Evolutionary conservation across 2,888 invertebrate genomes (phyloP).

Genomic region (Drosophila greeni): DNA sequence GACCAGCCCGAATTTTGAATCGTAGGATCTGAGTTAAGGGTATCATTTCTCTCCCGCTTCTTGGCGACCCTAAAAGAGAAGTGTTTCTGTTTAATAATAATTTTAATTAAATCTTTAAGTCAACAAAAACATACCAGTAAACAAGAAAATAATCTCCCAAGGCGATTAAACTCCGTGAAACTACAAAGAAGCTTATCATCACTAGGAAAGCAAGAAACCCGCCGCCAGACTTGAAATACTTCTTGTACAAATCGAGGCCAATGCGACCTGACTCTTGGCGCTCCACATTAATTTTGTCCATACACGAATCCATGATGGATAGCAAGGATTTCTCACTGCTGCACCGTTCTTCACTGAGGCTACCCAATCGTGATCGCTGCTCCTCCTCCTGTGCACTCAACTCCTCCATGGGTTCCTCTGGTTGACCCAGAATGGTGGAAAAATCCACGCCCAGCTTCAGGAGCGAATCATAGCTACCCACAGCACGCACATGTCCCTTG

Average conservation of each 20-base stretch:
- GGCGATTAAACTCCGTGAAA: conserved; percentile 80
- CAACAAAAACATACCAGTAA: conserved; percentile 81
- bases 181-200: conserved; percentile 82
- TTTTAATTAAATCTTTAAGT: too few relatives aligned
- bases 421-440: conserved; percentile 83
- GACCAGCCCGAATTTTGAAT: conserved; percentile 47
- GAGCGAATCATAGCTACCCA: conserved; percentile 85
- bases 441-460: conserved; percentile 88
- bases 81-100: too few relatives aligned
- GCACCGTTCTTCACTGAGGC: conserved; percentile 69
- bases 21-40: conserved; percentile 9
- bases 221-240: conserved; percentile 87
- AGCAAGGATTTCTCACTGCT: conserved; percentile 79
- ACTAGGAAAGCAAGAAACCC: conserved; percentile 82
- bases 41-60: conserved; percentile 50
- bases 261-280: conserved; percentile 83
- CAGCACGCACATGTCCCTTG: conserved; percentile 79
- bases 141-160: conserved; percentile 88
- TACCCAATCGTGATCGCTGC: conserved; percentile 67
- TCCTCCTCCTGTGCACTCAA: conserved; percentile 57
- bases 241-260: conserved; percentile 81
- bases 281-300: conserved; percentile 80
- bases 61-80: conserved; percentile 50
- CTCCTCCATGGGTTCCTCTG: conserved; percentile 71
- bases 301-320: conserved; percentile 74